These are phyloP conservation scores for Encarsia formosa DNA, from an alignment of 2,888 invertebrate species.

Conservation along the genomic window DNA sequence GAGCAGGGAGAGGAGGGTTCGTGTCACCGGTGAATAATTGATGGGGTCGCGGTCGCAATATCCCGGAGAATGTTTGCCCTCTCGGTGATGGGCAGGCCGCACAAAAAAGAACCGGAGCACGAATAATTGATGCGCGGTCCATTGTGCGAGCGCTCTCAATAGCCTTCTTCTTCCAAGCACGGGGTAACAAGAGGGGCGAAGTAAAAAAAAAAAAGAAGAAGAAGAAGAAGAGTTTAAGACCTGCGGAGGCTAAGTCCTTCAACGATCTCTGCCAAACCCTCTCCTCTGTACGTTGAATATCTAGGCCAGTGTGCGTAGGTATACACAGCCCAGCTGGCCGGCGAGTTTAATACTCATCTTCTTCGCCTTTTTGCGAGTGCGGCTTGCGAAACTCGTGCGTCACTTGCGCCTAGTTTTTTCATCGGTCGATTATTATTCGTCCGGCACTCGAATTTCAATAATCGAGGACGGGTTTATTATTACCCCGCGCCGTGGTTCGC, in stretches of 20 bases:
- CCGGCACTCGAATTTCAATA: no score
- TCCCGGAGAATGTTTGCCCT: conserved; percentile 48
- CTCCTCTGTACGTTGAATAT: no score
- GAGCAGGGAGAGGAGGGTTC: not conserved
- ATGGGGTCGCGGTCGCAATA: conserved; percentile 50
- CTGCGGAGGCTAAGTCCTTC: conserved; percentile 18
- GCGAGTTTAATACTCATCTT: no score
- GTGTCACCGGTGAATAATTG: conserved; percentile 46
- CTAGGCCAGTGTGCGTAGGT: conserved; percentile 29
- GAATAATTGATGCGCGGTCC: conserved; percentile 45
- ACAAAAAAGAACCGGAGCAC: conserved; percentile 46
- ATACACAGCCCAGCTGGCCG: conserved; percentile 2
- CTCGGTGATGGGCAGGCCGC: conserved; percentile 46
- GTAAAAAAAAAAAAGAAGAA: not conserved
- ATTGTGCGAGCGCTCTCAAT: conserved; percentile 34
- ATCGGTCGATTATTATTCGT: no score
- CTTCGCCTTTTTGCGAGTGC: no score
- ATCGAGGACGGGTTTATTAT: no score
- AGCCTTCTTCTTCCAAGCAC: no score
- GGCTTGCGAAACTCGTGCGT: no score
- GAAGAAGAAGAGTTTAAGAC: not conserved
- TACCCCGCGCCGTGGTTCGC: no score
- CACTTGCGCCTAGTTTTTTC: no score
- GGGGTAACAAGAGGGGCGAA: no score
- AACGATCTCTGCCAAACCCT: conserved; percentile 17